Base-by-base conservation (phyloP, 2,113 vertebrate species). In the Oxygymnocypris stewartii region DNA sequence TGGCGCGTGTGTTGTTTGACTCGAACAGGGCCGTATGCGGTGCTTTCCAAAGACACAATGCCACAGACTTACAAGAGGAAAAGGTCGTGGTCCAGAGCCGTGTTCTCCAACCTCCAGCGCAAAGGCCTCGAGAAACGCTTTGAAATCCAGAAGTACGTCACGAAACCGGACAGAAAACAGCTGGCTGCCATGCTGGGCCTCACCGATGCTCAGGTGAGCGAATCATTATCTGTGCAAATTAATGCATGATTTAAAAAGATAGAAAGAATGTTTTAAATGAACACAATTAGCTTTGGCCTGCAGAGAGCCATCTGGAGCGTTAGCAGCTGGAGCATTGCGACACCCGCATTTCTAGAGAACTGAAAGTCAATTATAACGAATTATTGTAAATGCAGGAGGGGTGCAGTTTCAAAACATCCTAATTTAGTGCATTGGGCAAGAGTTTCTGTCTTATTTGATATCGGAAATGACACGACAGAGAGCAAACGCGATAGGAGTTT, bases 81-180 rank as follows among this genome's bases (percentile, higher is more conserved):
- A 74, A 95, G 98, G 5, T 99, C 98, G 0, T 99, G 98, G 98
- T 99, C 98, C 4, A 94, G 98, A 59, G 98, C 98, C 0, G 98
- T 99, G 88, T 99, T 99, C 90, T 99, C 98, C 69, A 99, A 99
- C 88, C 94, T 99, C 79, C 98, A 99, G 93, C 96, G 98, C 73
- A 99, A 99, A 91, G 98, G 98, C 13, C 95, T 99, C 83, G 98
- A 99, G 92, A 99, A 99, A 84, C 94, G 98, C 31, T 99, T 99
- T 57, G 98, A 99, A 93, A 98, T 99, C 71, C 98, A 99, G 93
- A 99, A 99, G 85, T 99, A 99, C 0, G 98, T 99, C 93, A 99
- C 98, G 91, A 99, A 99, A 89, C 98, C 98, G 0, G 98, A 99
- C 94, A 93, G 98, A 91, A 99, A 99, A 86, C 98, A 99, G 90